Evolutionary conservation across 2,113 vertebrate genomes (phyloP), one percentile per base, ranked within the genome.

Genomic region (Barnardius zonarius): DNA sequence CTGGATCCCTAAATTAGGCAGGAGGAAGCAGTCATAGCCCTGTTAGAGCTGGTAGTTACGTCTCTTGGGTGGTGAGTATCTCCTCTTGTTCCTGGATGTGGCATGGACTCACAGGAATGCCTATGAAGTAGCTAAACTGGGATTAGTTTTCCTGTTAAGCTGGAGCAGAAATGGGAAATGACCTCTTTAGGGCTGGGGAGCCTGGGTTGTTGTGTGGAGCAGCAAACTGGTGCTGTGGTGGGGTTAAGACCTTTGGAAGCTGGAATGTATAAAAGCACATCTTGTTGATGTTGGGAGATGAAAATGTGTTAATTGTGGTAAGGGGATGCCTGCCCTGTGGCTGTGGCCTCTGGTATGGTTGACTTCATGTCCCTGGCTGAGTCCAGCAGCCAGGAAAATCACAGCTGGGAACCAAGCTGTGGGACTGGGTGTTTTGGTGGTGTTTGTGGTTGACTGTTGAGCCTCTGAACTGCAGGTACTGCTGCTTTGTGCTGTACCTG

Each of bases 161-260:
- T 1, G 0, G 18, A 31, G n/a, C 23, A 54, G 59, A 54, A 63
- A 11, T 30, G 52, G 10, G 30, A 55, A 86, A 72, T 11, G 61
- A 25, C 20, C 10, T 24, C 7, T 5, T 7, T 0, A 7, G 51
- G 41, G 5, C 16, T 4, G 11, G 22, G 55, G 31, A 91, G 44
- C 18, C 76, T 64, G 67, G 18, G 5, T 0, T 0, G 0, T 9
- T 18, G 33, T 28, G 39, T 49, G n/a, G 79, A 31, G 19, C 11
- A 59, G 79, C 72, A 59, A 11, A 30, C 28, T 54, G 61, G 8
- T 46, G 54, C 55, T 44, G 35, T 6, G 20, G 2, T 25, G 48
- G 51, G 18, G 7, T 17, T 79, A 7, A 48, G 72, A 28, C 13
- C 33, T 55, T 64, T 15, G 31, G 39, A 73, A 69, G 51, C 46